Base-by-base conservation (phyloP, 2,113 vertebrate species). In the Otolemur garnettii region DNA sequence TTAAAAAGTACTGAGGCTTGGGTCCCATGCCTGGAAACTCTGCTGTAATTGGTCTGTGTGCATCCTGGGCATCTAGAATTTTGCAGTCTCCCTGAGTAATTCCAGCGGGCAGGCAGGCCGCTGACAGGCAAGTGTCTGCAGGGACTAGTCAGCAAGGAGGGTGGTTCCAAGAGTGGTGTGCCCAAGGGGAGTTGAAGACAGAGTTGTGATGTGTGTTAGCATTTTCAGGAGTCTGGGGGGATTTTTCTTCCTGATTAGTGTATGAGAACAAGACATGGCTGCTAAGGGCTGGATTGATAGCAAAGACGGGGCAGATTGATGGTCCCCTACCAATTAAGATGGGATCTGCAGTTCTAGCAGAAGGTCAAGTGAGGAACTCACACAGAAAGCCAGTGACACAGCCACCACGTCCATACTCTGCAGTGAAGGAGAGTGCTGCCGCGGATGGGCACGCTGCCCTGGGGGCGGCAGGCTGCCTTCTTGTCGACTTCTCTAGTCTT, bases 251-350 rank as follows among this genome's bases (percentile, higher is more conserved):
- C 33, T 83, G n/a, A 62, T 93, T 22, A 38, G 53, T 30, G 10
- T 10, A 5, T 45, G 82, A 50, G 35, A 50, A 72, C 38, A 74
- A 78, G 33, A n/a, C 62, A n/a, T 69, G 55, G 80, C 35, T 33
- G 7, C 13, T 83, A 62, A 42, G 68, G 38, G 69, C 85, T 18
- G 84, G 82, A 89, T 33, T 60, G 83, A 83, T 42, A 30, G 15
- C 50, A 74, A 55, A 38, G n/a, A 60, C 30, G 8, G 35, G 78
- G 59, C 38, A 35, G 83, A 66, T 53, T 9, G 71, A 84, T 45
- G 68, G 83, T 83, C 74, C 14, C 62, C 74, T 33, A 86, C 80
- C 38, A 68, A 78, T 72, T 82, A 26, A 77, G 80, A 77, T 50
- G 71, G 26, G 4, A 42, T 81, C 75, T 95, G 55, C 53, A 81